A percentile compares a stretch with the other conserved stretches of the same genome.
Evolutionary conservation across 2,888 invertebrate genomes (phyloP).

Genomic region (Rambutsinella grinnellia): DNA sequence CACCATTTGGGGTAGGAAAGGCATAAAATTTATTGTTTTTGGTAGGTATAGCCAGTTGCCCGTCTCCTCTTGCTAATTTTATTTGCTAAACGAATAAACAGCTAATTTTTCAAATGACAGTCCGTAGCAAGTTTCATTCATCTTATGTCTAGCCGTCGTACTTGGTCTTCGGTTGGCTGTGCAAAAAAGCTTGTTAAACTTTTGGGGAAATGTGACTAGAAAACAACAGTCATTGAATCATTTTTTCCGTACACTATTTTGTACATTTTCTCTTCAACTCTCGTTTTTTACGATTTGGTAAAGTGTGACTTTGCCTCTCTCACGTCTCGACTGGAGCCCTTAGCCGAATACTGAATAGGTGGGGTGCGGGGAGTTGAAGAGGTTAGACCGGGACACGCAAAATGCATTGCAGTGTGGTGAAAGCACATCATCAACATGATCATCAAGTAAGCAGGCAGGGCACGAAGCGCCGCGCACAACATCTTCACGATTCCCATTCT

Average conservation of each 20-base stretch:
- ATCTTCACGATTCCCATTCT: background rate
- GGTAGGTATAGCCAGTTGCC: too few species aligned
- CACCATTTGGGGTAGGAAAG: too few species aligned
- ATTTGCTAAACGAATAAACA: too few species aligned
- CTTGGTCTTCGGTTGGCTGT: too few species aligned
- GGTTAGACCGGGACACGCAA: background rate
- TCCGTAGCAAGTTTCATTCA: too few species aligned
- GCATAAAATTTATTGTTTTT: too few species aligned
- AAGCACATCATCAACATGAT: constrained; percentile 4
- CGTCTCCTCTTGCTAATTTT: too few species aligned
- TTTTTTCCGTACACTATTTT: constrained; percentile 55
- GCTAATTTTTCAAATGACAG: too few species aligned
- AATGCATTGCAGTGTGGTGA: background rate
- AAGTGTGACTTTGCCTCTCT: constrained; percentile 67
- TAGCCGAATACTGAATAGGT: constrained; percentile 65
- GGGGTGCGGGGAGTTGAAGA: background rate
- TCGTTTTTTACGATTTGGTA: constrained; percentile 63
- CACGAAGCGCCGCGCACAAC: constrained; percentile 3
- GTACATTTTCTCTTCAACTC: constrained; percentile 55
- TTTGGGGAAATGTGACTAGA: constrained; percentile 34
- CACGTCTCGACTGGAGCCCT: constrained; percentile 64
- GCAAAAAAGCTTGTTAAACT: too few species aligned
- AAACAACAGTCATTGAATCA: constrained; percentile 39
- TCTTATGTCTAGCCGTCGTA: too few species aligned
- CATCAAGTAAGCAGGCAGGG: constrained; percentile 40